Base-by-base conservation (phyloP, 2,888 invertebrate species). In the Ormyrus nitidulus region DNA sequence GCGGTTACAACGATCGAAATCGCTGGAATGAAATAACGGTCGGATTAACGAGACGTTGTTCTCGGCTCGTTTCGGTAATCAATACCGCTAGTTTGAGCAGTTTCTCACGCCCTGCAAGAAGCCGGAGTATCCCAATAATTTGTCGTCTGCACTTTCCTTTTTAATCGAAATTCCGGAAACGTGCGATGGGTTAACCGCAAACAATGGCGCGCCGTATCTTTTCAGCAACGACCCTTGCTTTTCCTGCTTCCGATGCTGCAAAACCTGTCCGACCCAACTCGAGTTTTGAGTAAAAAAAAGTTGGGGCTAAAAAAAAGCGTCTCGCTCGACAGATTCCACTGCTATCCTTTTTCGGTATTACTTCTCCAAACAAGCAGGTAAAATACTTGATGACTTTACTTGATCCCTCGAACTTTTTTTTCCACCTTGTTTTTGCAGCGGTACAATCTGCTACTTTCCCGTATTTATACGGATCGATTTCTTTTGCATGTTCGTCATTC, bases 101-200 rank as follows among this genome's bases (percentile, higher is more conserved):
- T 89, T 89, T 88, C 89, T 89, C 89, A 89, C 89, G 89, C 86
- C 87, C 84, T 53, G 83, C n/a, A 34, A 34, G 34, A 34, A 34
- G 34, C 34, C 4, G 34, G 77, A 80, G 79, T 81, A 78, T 75
- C 79, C 80, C 79, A 80, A 84, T 85, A 85, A 86, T 86, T 86
- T 83, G 77, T 68, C 82, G 71, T 80, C 73, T 65, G 58, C 64
- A 68, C 77, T 49, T 77, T 71, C 44, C 62, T 58, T 84, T 86
- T 84, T 82, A 81, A 86, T 85, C 84, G 86, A 82, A 84, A 81
- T 84, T 74, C 80, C 82, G 82, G 83, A 78, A 84, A 85, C 84
- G 84, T 75, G 82, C 83, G 85, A 87, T 83, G 88, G 89, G 88
- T 88, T 88, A 89, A 89, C 89, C 89, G 86, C 89, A 88, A 84